Evolutionary conservation across 2,113 vertebrate genomes (phyloP), one percentile per base, ranked within the genome.

Genomic region (Heteronetta atricapilla): DNA sequence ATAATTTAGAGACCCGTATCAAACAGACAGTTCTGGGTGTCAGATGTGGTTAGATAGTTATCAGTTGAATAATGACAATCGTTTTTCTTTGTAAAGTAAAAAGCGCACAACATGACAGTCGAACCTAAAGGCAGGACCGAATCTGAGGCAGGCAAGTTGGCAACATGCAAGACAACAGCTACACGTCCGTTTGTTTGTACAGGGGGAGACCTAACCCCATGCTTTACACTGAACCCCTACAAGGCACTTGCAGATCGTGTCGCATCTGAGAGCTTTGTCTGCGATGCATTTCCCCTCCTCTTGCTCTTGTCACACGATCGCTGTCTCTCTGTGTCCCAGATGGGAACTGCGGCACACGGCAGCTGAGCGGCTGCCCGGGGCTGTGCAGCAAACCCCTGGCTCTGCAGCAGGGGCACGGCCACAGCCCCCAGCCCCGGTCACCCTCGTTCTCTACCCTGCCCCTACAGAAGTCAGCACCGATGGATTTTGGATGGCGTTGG

Each of bases 1-100:
- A 62, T 87, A 69, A 87, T 85, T 79, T 2, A 79, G 83, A 94
- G 86, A 78, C 76, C 86, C 91, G 68, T 8, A 94, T 58, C 34
- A 78, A 82, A 78, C 60, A 53, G 73, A 34, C 74, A 40, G 40
- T 38, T 56, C 2, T 5, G 46, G 55, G 76, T 21, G 60, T 94
- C 80, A 94, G 94, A 95, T 96, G 92, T 94, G 94, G 86, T 92
- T n/a, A 95, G 58, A 58, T 53, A 91, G 83, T 89, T 67, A 58
- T 88, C 72, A 38, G 52, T 20, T 89, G 73, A 95, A 90, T 89
- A 90, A 88, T 86, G 73, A 78, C 77, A 88, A 56, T 34, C 10
- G 3, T 53, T 93, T 80, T 63, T 55, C 63, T 90, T 44, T 46
- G 76, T 72, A 52, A 36, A 87, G 75, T 72, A 67, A 88, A 82